Percentiles rank a stretch among this genome's conserved stretches.
Evolutionary conservation across 2,888 invertebrate species (phyloP).

Genomic region (Melolontha melolontha): DNA sequence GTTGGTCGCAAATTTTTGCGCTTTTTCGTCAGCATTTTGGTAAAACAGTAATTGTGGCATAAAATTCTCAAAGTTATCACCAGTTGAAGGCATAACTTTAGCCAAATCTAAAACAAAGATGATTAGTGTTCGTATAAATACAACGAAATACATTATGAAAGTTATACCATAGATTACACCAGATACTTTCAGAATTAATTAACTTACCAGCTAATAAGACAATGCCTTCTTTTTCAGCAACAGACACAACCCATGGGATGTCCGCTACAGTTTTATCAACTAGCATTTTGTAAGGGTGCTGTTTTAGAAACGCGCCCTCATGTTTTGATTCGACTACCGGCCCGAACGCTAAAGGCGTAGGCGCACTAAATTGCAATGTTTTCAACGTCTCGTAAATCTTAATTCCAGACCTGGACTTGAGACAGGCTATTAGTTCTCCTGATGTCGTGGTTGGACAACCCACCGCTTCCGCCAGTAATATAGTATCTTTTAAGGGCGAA

Average conservation of each 20-base stretch:
- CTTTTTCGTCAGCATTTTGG: conserved; percentile 68
- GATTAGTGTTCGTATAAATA: no score
- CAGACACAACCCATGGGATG: conserved; percentile 75
- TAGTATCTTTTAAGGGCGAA: conserved; percentile 70
- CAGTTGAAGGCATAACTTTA: no score
- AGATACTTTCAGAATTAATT: no score
- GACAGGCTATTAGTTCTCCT: conserved; percentile 71
- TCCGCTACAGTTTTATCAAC: conserved; percentile 70
- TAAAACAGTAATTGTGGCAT: conserved; percentile 71
- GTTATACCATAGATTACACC: no score
- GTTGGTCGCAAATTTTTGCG: conserved; percentile 64
- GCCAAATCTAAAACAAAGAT: no score
- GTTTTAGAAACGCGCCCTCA: conserved; percentile 68
- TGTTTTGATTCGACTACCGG: conserved; percentile 71
- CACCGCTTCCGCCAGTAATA: conserved; percentile 69
- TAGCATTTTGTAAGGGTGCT: conserved; percentile 72
- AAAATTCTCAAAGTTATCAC: no score
- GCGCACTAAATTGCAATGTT: not conserved
- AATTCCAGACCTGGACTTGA: conserved; percentile 67
- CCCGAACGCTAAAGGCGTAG: conserved; percentile 75
- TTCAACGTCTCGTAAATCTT: conserved; percentile 1
- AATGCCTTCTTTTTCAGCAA: conserved; percentile 77
- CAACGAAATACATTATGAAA: no score
- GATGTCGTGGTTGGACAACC: conserved; percentile 71
- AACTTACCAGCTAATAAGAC: conserved; percentile 74